Evolutionary conservation across 2,888 invertebrate genomes (phyloP).

Genomic region (Enchytraeus crypticus): DNA sequence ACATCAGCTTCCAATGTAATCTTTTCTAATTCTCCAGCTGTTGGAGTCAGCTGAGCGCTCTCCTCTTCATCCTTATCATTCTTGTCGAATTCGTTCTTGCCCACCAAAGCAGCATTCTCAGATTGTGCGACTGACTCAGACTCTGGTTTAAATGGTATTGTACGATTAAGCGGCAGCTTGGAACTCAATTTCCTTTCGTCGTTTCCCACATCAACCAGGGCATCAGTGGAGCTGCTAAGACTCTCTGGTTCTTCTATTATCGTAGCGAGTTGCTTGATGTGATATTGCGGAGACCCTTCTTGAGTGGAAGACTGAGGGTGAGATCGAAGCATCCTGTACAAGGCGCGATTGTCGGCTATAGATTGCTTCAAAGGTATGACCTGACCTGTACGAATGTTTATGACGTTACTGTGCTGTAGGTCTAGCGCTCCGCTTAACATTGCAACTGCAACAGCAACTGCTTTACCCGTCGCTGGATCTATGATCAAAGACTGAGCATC

Average conservation of each 20-base stretch:
- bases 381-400: constrained; percentile 51
- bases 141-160: too few relatives aligned
- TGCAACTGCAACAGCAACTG: constrained; percentile 25
- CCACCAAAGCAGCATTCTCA: too few relatives aligned
- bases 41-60: too few relatives aligned
- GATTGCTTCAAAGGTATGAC: constrained; percentile 39
- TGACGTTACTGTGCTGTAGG: constrained; percentile 27
- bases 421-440: constrained; percentile 28
- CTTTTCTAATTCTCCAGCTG: too few relatives aligned
- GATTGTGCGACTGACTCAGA: too few relatives aligned
- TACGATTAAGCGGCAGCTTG: too few relatives aligned
- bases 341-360: neutral
- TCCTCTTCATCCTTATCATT: too few relatives aligned
- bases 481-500: constrained; percentile 26
- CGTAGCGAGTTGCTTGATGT: neutral
- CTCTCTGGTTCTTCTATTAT: neutral
- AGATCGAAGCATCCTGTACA: neutral
- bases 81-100: too few relatives aligned
- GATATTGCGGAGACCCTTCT: neutral
- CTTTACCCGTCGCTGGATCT: constrained; percentile 27
- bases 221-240: neutral
- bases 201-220: neutral
- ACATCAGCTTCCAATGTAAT: too few relatives aligned
- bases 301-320: neutral
- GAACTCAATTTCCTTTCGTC: too few relatives aligned